Base-by-base conservation (phyloP, 2,113 vertebrate genomes). In the Ceratotherium simum region DNA sequence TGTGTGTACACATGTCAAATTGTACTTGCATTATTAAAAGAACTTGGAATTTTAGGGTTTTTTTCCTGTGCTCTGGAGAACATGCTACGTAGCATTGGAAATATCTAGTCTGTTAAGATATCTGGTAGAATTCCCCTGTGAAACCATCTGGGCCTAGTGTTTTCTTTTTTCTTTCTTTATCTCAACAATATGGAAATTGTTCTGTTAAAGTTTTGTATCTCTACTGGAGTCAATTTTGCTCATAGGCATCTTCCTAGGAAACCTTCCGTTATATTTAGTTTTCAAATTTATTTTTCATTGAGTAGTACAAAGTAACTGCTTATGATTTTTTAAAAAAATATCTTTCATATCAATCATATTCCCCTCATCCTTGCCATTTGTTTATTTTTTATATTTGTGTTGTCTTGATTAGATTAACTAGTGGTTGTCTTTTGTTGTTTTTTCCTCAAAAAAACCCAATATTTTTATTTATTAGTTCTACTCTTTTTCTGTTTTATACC, bases 401-500 rank as follows among this genome's bases (percentile, higher is more conserved):
- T 86, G 18, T 54, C 51, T 88, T 39, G 33, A 60, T 60, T 81
- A 69, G 29, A 14, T 58, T 29, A 92, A 83, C 56, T 78, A 72
- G n/a, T 64, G 85, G 27, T 60, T 86, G n/a, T 62, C 67, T 58
- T 93, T 73, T 90, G 13, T 69, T 93, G 33, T 36, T 73, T 90
- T 80, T 56, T 60, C 23, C 23, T 23, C 11, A 27, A 5, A 89
- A 86, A 58, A 51, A 25, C 9, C 17, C 14, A 91, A n/a, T n/a
- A 67, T 86, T 86, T 95, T 84, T 27, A 46, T 75, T 78, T 91
- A 46, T 72, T 62, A 21, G 14, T 79, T 95, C n/a, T 78, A 73
- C 60, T 84, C 16, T 54, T 86, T 86, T 69, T 42, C 23, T 81
- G 4, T 72, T 78, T 95, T 65, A 51, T 48, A 36, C 20, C 9